These are phyloP conservation scores for Gallinago stenura DNA, from an alignment of 2,797 vertebrate genomes.

Conservation along the genomic window DNA sequence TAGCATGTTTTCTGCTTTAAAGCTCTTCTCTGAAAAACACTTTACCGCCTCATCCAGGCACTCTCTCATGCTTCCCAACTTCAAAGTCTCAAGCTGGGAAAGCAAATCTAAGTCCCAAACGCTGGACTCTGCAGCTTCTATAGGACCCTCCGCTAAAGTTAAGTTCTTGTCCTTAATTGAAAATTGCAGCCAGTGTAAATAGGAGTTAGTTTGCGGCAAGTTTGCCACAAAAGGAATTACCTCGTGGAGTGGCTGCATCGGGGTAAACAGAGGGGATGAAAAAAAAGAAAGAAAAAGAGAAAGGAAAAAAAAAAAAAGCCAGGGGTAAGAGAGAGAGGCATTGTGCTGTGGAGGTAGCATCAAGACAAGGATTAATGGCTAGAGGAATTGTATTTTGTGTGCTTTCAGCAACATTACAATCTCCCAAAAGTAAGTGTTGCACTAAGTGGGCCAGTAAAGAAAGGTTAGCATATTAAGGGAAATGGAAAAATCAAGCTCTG, in stretches of 20 bases:
- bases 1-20: constrained; percentile 55
- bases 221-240: constrained; percentile 72
- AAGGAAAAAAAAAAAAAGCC: neutral
- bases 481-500: constrained; percentile 17
- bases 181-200: constrained; percentile 69
- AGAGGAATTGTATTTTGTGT: constrained; percentile 62
- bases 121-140: constrained; percentile 1
- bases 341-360: constrained; percentile 68
- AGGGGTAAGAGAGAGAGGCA: constrained; percentile 59
- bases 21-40: constrained; percentile 26
- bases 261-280: constrained; percentile 40
- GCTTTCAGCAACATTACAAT: constrained; percentile 52
- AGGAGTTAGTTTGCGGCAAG: constrained; percentile 56
- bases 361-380: constrained; percentile 77
- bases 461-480: neutral
- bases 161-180: constrained; percentile 71
- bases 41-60: constrained; percentile 25
- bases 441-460: constrained; percentile 25
- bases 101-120: constrained; percentile 40
- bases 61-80: constrained; percentile 8
- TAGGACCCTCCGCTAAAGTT: constrained; percentile 13
- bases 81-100: constrained; percentile 52
- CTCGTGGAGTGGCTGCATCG: constrained; percentile 51
- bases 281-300: neutral
- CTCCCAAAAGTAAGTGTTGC: constrained; percentile 59